Percentiles rank a stretch among this genome's conserved stretches.
phyloP scores from a whole-genome alignment of 2,797 vertebrate genomes.

The Intellagama lesueurii region DNA sequence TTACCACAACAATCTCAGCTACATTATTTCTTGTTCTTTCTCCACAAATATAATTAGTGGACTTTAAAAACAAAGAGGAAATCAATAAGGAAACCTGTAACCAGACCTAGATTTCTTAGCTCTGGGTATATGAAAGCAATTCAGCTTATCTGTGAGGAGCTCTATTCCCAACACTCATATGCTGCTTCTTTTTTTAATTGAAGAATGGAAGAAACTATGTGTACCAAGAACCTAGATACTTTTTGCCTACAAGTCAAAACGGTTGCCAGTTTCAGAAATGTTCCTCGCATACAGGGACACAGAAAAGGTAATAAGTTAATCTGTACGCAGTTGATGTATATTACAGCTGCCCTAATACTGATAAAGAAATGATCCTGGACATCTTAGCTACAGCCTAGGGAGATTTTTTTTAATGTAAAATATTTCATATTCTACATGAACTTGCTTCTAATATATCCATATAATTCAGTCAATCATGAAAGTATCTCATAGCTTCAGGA shows the following conservation, averaged over 20 bases:
- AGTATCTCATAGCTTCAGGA: neutral
- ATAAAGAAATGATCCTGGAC: conserved; percentile 11
- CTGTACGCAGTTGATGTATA: conserved; percentile 40
- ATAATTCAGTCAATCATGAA: neutral
- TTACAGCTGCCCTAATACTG: neutral
- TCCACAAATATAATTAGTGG: neutral
- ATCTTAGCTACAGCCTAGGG: neutral
- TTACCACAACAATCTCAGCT: neutral
- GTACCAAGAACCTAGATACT: conserved; percentile 46
- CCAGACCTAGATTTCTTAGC: neutral
- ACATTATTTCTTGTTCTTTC: neutral
- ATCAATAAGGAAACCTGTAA: neutral
- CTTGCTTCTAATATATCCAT: neutral
- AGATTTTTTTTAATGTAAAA: neutral
- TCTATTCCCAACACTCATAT: neutral
- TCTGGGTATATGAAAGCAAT: neutral
- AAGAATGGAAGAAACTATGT: conserved; percentile 41
- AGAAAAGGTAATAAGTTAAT: conserved; percentile 49
- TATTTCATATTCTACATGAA: neutral
- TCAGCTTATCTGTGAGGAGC: fast-evolving
- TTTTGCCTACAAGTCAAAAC: neutral
- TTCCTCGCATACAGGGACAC: conserved; percentile 39
- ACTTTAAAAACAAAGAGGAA: neutral
- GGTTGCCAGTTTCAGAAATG: conserved; percentile 46
- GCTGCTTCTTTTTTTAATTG: conserved; percentile 34